Evolutionary conservation across 2,888 invertebrate genomes (phyloP).

Genomic region (Calliopum simillimum): DNA sequence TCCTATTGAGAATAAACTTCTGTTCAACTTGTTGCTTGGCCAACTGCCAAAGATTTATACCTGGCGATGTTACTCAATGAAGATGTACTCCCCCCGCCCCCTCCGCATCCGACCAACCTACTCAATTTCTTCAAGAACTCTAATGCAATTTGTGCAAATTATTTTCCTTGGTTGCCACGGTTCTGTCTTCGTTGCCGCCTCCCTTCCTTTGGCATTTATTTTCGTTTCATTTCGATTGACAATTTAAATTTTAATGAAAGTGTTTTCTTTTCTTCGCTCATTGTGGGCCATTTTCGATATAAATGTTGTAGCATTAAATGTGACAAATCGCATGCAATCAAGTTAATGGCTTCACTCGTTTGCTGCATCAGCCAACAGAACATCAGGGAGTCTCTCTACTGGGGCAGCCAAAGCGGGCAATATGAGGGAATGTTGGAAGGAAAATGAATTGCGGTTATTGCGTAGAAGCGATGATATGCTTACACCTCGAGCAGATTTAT

Average conservation of each 20-base stretch:
- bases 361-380: not conserved
- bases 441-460: no score
- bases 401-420: no score
- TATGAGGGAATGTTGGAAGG: no score
- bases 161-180: conserved; percentile 40
- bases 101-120: no score
- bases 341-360: conserved; percentile 18
- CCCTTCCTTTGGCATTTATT: not conserved
- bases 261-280: conserved; percentile 45
- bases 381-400: not conserved
- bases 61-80: not conserved
- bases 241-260: conserved; percentile 55
- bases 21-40: conserved; percentile 2
- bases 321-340: conserved; percentile 34
- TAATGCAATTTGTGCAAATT: conserved; percentile 44
- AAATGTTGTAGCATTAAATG: conserved; percentile 25
- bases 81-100: no score
- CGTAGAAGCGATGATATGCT: no score
- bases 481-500: no score
- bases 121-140: conserved; percentile 29
- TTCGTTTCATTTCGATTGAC: conserved; percentile 43
- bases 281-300: conserved; percentile 33
- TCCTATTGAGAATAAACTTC: not conserved
- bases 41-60: no score
- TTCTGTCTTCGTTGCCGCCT: not conserved